These are phyloP conservation scores for Lamproptera curius DNA, from an alignment of 2,888 invertebrate genomes.

Conservation along the genomic window DNA sequence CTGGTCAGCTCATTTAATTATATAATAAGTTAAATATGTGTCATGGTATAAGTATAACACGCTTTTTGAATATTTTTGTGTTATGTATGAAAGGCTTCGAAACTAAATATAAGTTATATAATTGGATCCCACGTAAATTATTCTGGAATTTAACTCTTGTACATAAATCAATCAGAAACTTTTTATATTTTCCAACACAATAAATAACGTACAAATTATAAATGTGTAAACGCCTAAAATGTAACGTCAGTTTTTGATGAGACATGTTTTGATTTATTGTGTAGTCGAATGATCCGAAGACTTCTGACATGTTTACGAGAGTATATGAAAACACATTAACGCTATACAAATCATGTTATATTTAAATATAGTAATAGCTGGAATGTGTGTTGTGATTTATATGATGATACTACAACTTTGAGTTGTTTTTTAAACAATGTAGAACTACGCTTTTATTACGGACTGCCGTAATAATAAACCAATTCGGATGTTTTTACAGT, in stretches of 20 bases:
- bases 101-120: conserved; percentile 4
- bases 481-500: no score
- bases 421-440: no score
- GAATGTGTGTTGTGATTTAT: no score
- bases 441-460: no score
- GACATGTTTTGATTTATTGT: conserved; percentile 15
- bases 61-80: no score
- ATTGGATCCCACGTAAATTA: conserved; percentile 10
- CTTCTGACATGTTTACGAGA: conserved; percentile 11
- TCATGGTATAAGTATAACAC: no score
- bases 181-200: conserved; percentile 3
- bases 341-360: conserved; percentile 11
- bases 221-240: conserved; percentile 13
- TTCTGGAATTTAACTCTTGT: conserved; percentile 3
- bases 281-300: conserved; percentile 7
- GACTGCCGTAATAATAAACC: no score
- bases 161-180: conserved; percentile 10
- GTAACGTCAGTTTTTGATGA: conserved; percentile 7
- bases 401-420: no score
- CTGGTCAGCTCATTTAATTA: no score
- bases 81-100: no score
- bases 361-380: no score
- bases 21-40: no score
- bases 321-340: conserved; percentile 12
- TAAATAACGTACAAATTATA: conserved; percentile 16